A percentile compares a stretch with the other conserved stretches of the same genome.
These are phyloP conservation scores for Psix sp. DNA, from an alignment of 1,140 invertebrate species.

Conservation along the genomic window DNA sequence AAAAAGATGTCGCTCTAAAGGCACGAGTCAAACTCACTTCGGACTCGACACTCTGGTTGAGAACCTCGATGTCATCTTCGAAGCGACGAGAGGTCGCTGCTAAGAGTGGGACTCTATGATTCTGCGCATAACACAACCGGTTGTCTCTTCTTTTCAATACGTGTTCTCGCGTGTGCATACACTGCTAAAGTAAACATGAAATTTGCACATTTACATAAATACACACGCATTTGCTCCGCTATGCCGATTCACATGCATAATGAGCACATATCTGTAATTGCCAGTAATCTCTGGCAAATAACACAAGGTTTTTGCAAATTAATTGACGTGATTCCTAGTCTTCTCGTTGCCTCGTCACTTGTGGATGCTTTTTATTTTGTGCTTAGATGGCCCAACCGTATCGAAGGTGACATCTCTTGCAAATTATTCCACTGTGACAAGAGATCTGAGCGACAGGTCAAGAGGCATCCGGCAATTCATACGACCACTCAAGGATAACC, in stretches of 20 bases:
- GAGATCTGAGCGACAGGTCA: slow-evolving; percentile 8
- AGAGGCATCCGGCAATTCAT: not conserved
- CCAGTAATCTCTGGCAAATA: slow-evolving; percentile 55
- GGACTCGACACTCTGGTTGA: too few relatives aligned
- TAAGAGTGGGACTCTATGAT: slow-evolving; percentile 71
- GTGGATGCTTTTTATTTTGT: slow-evolving; percentile 16
- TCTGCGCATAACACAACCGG: slow-evolving; percentile 72
- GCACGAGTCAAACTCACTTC: too few relatives aligned
- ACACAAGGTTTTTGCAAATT: slow-evolving; percentile 54
- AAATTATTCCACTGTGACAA: slow-evolving; percentile 10
- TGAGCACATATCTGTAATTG: slow-evolving; percentile 66
- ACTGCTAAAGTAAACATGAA: slow-evolving; percentile 54
- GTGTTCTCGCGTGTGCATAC: slow-evolving; percentile 63
- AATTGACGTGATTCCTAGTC: slow-evolving; percentile 43
- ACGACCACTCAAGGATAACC: slow-evolving; percentile 6
- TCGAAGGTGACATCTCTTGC: slow-evolving; percentile 12
- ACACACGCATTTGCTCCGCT: slow-evolving; percentile 54
- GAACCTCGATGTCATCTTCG: slow-evolving; percentile 71
- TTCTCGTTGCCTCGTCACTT: slow-evolving; percentile 2
- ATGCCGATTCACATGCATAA: slow-evolving; percentile 65
- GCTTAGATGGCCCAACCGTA: slow-evolving; percentile 24
- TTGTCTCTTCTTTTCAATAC: slow-evolving; percentile 72
- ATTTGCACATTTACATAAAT: slow-evolving; percentile 60
- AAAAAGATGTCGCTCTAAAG: too few relatives aligned
- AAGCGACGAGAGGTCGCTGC: slow-evolving; percentile 70